Evolutionary conservation across 2,113 vertebrate species (phyloP).

Genomic region (Fulmarus glacialis): DNA sequence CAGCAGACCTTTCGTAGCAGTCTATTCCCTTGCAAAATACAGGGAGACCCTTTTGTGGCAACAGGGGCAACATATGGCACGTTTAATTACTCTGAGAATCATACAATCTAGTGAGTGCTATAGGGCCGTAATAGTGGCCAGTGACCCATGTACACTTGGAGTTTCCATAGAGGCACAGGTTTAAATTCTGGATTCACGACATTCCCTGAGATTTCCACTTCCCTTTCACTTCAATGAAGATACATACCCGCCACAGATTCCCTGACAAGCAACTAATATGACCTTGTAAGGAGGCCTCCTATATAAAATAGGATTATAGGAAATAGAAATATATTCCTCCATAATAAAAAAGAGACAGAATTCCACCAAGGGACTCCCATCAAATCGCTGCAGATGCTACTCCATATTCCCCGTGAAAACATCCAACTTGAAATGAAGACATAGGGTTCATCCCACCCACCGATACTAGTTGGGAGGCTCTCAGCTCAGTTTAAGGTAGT

Average conservation of each 20-base stretch:
- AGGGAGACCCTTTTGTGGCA: not conserved
- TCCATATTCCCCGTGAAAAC: not conserved
- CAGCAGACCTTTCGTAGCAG: not conserved
- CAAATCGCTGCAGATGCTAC: not conserved
- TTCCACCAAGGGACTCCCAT: not conserved
- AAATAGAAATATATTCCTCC: not conserved
- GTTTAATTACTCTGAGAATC: not conserved
- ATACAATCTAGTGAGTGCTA: not conserved
- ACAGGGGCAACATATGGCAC: not conserved
- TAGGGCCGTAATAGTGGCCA: not conserved
- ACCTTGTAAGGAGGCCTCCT: not conserved
- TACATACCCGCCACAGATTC: not conserved
- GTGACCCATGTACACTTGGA: rapidly evolving
- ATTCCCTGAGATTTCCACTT: not conserved
- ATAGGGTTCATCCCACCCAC: not conserved
- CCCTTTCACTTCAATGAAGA: not conserved
- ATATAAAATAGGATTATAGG: not conserved
- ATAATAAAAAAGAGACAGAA: not conserved
- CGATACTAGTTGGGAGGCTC: rapidly evolving
- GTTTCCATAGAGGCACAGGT: not conserved
- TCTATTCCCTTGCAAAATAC: not conserved
- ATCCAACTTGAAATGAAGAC: not conserved
- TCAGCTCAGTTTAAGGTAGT: not conserved
- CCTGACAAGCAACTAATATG: not conserved
- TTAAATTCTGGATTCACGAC: not conserved